Conservation (phyloP, 1,140 invertebrate genomes). For the Callitettix versicolor region DNA sequence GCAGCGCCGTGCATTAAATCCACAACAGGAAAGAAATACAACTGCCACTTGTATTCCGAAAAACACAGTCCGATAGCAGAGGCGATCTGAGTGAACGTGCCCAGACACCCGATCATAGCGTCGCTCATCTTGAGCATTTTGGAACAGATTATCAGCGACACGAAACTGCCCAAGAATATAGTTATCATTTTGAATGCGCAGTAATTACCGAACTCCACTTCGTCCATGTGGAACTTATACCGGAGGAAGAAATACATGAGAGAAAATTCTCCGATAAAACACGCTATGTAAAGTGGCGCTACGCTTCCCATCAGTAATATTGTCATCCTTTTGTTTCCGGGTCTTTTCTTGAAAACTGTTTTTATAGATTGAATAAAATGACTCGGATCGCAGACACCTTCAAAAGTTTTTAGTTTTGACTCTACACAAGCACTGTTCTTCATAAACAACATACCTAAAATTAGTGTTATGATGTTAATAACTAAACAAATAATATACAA, state of each 20-base stretch:
- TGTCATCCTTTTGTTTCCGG: slow-evolving; percentile 6
- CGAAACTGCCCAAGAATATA: slow-evolving; percentile 16
- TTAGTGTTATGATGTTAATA: not conserved
- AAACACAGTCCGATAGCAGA: slow-evolving; percentile 14
- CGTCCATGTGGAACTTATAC: slow-evolving; percentile 23
- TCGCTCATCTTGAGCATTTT: slow-evolving; percentile 17
- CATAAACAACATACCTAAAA: not conserved
- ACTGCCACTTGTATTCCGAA: slow-evolving; percentile 12
- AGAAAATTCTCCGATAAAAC: slow-evolving; percentile 22
- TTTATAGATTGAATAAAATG: not conserved
- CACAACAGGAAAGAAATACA: slow-evolving; percentile 19
- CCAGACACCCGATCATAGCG: slow-evolving; percentile 21
- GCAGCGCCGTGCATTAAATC: slow-evolving; percentile 22
- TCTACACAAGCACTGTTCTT: not conserved
- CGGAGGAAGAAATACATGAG: slow-evolving; percentile 25
- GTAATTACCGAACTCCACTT: slow-evolving; percentile 22
- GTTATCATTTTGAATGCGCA: slow-evolving; percentile 22
- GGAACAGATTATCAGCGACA: slow-evolving; percentile 19
- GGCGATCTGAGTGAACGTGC: slow-evolving; percentile 16
- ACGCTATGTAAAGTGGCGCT: slow-evolving; percentile 14
- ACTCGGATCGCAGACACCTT: not conserved
- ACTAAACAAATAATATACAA: slow-evolving; percentile 9
- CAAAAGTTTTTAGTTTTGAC: not conserved
- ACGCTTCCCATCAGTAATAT: slow-evolving; percentile 16
- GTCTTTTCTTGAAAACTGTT: slow-evolving; percentile 2